Evolutionary conservation across 2,888 invertebrate genomes (phyloP), one percentile per base, ranked within the genome.

Genomic region (Drosophila algonquin): DNA sequence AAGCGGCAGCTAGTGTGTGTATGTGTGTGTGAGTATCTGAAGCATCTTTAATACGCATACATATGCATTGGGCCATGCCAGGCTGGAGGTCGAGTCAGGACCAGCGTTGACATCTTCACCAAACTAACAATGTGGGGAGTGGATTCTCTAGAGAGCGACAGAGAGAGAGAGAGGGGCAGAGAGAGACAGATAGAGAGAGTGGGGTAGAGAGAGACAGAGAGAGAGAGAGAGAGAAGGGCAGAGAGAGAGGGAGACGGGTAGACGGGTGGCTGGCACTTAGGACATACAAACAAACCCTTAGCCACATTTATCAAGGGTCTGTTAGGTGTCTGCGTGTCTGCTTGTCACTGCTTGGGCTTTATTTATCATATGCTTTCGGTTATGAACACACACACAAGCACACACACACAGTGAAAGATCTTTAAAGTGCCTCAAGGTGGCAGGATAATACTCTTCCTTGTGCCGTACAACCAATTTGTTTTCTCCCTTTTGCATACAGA

Each of bases 341-440:
- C 70, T 58, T 67, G 63, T 73, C 75, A 40, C 14, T 14, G 14
- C 40, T 7, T 40, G 14, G 40, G 40, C 40, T 40, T 81, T 87
- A 70, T 81, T 81, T 84, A 77, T 84, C 87, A 82, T 87, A 84
- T 86, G 81, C 81, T 73, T 58, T 50, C 62, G 69, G 62, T 72
- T 79, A 64, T 61, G 75, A 52, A 59, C 10, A 47, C 14, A 14
- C 24, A 16, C 4, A 14, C 14, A n/a, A n/a, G 5, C 35, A 35
- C 35, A 12, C 35, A 35, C 35, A 24, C 24, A 24, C 24, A 24
- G 24, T 4, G 14, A 14, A 7, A 40, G 40, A 40, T 40, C 40
- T 40, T 40, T 14, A 40, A 40, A 40, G 40, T 14, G 40, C 40
- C 40, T 6, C 40, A 14, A 14, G 40, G 7, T 40, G 40, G 14